Conservation (phyloP, 2,888 invertebrate genomes). For the Nebria brevicollis region DNA sequence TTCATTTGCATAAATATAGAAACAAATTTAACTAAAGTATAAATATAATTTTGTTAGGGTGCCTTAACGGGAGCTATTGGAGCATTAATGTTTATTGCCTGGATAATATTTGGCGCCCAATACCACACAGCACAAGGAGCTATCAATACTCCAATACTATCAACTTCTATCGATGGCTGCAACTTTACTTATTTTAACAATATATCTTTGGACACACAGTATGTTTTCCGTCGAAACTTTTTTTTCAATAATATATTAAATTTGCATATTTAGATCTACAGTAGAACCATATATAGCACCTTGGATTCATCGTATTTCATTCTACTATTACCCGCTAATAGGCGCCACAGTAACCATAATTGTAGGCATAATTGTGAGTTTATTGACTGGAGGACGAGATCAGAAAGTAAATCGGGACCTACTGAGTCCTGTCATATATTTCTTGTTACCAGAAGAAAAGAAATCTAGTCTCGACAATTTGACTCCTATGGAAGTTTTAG, state of each 20-base stretch:
- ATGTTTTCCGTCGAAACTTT: neutral
- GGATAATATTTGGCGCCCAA: conserved; percentile 45
- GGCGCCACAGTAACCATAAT: conserved; percentile 26
- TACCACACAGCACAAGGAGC: conserved; percentile 35
- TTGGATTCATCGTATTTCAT: conserved; percentile 48
- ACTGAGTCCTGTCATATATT: conserved; percentile 21
- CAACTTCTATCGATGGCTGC: conserved; percentile 44
- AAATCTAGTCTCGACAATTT: conserved; percentile 11
- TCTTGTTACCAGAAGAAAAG: conserved; percentile 20
- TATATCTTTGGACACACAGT: neutral
- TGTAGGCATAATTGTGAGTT: conserved; percentile 45
- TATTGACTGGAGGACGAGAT: conserved; percentile 25
- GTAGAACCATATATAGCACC: conserved; percentile 31
- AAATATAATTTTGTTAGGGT: no score
- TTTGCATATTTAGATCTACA: neutral
- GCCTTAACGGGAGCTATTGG: conserved; percentile 46
- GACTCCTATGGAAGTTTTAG: neutral
- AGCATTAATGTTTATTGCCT: conserved; percentile 44
- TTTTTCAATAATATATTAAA: neutral
- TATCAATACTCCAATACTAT: conserved; percentile 27
- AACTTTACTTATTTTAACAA: conserved; percentile 6
- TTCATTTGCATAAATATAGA: no score
- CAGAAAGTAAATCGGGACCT: neutral
- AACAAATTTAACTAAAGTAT: no score
- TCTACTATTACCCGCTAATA: conserved; percentile 48